These are phyloP conservation scores for Vulpes lagopus DNA, from an alignment of 2,113 vertebrate species.

Conservation along the genomic window DNA sequence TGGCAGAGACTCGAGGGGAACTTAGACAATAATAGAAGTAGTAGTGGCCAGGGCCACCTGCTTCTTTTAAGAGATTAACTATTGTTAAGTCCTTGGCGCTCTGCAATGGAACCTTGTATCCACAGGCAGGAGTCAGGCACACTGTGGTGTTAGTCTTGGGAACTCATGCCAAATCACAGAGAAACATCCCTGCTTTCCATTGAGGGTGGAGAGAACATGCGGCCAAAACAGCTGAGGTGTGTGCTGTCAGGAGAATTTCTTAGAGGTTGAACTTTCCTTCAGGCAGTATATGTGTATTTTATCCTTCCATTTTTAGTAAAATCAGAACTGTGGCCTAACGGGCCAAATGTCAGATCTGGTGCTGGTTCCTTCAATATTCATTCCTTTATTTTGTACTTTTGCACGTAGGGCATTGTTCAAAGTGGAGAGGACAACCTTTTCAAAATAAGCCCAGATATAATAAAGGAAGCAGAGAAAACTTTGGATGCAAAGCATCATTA, in stretches of 20 bases:
- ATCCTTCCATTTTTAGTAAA: neutral
- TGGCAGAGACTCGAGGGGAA: neutral
- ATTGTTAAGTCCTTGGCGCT: constrained; percentile 55
- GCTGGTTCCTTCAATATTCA: neutral
- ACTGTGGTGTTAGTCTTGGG: constrained; percentile 26
- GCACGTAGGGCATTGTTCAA: neutral
- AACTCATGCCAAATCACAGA: constrained; percentile 64
- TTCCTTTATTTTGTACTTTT: neutral
- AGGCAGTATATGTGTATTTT: neutral
- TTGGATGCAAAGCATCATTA: neutral
- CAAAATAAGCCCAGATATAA: neutral
- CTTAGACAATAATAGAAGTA: constrained; percentile 15
- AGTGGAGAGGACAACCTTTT: neutral
- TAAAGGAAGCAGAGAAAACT: neutral
- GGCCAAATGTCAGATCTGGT: neutral
- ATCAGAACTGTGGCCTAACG: neutral
- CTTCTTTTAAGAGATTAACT: constrained; percentile 71
- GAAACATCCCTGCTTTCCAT: constrained; percentile 17
- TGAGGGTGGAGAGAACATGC: neutral
- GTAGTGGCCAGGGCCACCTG: neutral
- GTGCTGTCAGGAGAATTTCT: constrained; percentile 52
- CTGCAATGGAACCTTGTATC: constrained; percentile 22
- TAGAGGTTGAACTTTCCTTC: constrained; percentile 66
- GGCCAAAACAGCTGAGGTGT: constrained; percentile 39
- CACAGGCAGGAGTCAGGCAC: constrained; percentile 38